Evolutionary conservation across 2,113 vertebrate species (phyloP).

Genomic region (Corythaixoides concolor): DNA sequence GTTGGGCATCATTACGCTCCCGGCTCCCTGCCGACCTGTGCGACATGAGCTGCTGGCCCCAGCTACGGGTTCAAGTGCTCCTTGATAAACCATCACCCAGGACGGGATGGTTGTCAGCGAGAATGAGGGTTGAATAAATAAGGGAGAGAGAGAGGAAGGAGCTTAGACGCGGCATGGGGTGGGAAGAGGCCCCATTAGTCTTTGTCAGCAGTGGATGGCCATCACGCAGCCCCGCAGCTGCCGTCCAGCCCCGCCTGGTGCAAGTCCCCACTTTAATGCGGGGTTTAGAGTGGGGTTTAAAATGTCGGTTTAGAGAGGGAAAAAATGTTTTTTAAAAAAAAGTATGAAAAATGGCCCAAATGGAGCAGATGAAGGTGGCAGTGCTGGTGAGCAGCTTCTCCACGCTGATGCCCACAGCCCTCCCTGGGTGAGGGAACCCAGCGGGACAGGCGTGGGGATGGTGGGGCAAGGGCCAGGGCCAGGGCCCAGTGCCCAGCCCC

Average conservation of each 20-base stretch:
- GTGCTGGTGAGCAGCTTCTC: neutral
- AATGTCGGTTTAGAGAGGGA: neutral
- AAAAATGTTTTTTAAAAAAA: neutral
- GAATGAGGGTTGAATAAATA: neutral
- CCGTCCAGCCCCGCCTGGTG: neutral
- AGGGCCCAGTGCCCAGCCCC: neutral
- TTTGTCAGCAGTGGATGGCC: neutral
- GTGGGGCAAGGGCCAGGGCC: neutral
- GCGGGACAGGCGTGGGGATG: fast-evolving
- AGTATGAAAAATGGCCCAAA: neutral
- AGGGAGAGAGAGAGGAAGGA: neutral
- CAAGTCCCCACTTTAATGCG: fast-evolving
- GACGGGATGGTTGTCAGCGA: neutral
- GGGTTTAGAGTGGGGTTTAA: neutral
- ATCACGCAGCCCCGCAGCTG: neutral
- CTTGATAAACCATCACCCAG: neutral
- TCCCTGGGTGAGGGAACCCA: neutral
- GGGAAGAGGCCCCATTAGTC: neutral
- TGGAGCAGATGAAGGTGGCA: neutral
- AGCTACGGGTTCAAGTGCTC: neutral
- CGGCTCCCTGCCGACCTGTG: neutral
- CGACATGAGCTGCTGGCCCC: neutral
- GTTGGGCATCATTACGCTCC: neutral
- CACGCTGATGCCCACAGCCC: neutral
- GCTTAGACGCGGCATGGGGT: neutral